Evolutionary conservation across 2,797 vertebrate genomes (phyloP), one percentile per base, ranked within the genome.

Genomic region (Eulemur coronatus): DNA sequence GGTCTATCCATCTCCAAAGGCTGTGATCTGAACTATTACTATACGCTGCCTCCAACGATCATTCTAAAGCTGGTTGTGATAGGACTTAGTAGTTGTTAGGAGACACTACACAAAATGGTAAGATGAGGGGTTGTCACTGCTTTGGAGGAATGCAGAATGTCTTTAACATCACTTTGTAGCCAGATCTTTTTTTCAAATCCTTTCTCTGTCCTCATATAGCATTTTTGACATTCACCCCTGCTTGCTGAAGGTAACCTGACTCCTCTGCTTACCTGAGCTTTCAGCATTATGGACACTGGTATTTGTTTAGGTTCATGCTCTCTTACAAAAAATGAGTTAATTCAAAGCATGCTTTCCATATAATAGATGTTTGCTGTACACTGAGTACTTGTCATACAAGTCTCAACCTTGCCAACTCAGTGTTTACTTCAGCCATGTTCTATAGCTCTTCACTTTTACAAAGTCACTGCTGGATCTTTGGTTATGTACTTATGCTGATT

Each of bases 321-420:
- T 91, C 14, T 85, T 92, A 81, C 24, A 93, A 86, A 94, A n/a
- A 26, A 57, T 35, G 14, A 84, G 26, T 84, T 73, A 46, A 93
- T 96, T 90, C 73, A 61, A 87, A 85, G 48, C 78, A 72, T 82
- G 43, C 35, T 91, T 94, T 86, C 82, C 35, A 35, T 59, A 35
- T 75, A 95, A 85, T 28, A 38, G 69, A 91, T 91, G 18, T 18
- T 91, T 48, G 28, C 91, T 41, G 30, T 63, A 33, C 8, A 35
- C 14, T 76, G n/a, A 72, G 65, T 78, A 61, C 33, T 91, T 82
- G 20, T 59, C 22, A 24, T 50, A 30, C 33, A 69, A 73, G 48
- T 73, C 35, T n/a, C 33, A 50, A n/a, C 28, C 75, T 82, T 35
- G 33, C 57, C 0, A 9, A 30, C 43, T 57, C 84, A 43, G 7